Evolutionary conservation across 2,113 vertebrate genomes (phyloP), one percentile per base, ranked within the genome.

Genomic region (Sterrhoptilus dennistouni): DNA sequence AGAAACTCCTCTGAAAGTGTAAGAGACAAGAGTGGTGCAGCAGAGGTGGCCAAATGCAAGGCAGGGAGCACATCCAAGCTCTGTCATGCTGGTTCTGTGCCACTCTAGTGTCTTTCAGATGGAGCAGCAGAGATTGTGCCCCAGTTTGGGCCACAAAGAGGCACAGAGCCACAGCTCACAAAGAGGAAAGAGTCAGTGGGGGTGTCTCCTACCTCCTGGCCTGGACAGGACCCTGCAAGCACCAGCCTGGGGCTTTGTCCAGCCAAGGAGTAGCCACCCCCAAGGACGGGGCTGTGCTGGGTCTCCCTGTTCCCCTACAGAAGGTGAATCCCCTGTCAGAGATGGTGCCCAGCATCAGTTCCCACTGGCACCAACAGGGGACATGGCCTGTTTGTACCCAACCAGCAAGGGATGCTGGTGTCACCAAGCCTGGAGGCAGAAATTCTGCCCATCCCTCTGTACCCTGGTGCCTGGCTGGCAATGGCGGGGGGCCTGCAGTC

Each of bases 81-180:
- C 14, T 50, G 70, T 7, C 16, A 2, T 1, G 13, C 27, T 12
- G 29, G 35, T 27, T 52, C 40, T 3, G 1, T 8, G 0, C 45
- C 45, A 23, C 40, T 12, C 45, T 6, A 1, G 28, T 0, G 2
- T 11, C n/a, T 27, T 68, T 19, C 11, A 1, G 11, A 7, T 0
- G 28, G 44, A 45, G 36, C 2, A 4, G 45, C 63, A 68, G 69
- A 64, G 38, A 28, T 59, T 14, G 1, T 11, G 25, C 4, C 19
- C 64, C 49, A 20, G 16, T 45, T 8, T 50, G 64, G 79, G 50
- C 33, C 53, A 40, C 68, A 27, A 9, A 61, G 52, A 28, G 57
- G 40, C n/a, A 38, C 28, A 52, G 52, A 9, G 6, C 13, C 63
- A 53, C 11, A 33, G 47, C 10, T 53, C 78, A 54, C 14, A 28